These are phyloP conservation scores for Nymphalis polychloros DNA, from an alignment of 2,888 invertebrate species.

Conservation along the genomic window DNA sequence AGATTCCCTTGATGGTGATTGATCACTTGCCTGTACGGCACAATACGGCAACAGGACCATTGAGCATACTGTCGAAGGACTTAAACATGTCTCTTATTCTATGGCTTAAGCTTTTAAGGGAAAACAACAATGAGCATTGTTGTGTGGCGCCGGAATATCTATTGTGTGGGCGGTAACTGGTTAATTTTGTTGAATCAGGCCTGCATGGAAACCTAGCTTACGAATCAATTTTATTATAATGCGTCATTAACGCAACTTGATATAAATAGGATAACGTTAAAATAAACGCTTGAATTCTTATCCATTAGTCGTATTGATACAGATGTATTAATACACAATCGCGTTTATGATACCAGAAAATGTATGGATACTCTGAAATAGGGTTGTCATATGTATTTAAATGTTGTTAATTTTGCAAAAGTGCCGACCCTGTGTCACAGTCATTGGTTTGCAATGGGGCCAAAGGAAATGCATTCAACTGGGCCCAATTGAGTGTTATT, in stretches of 20 bases:
- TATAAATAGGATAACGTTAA: neutral
- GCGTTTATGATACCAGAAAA: slow-evolving; percentile 15
- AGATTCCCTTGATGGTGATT: too few species aligned
- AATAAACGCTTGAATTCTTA: slow-evolving; percentile 6
- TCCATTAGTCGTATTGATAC: slow-evolving; percentile 20
- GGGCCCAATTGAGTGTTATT: slow-evolving; percentile 47
- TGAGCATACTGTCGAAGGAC: too few species aligned
- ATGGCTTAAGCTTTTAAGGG: too few species aligned
- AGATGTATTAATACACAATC: slow-evolving; percentile 27
- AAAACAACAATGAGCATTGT: too few species aligned
- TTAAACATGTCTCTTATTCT: too few species aligned
- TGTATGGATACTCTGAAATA: slow-evolving; percentile 16
- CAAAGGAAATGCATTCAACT: slow-evolving; percentile 47
- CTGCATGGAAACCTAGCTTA: neutral
- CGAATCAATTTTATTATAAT: neutral
- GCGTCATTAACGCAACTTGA: neutral
- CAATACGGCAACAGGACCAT: too few species aligned
- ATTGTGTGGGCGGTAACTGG: too few species aligned
- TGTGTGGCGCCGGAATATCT: too few species aligned
- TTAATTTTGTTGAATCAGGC: too few species aligned
- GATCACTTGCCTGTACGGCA: too few species aligned
- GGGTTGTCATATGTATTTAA: slow-evolving; percentile 12
- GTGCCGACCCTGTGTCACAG: slow-evolving; percentile 33
- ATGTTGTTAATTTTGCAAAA: slow-evolving; percentile 4
- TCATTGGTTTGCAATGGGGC: slow-evolving; percentile 43